Conservation (phyloP, 2,797 vertebrate species). For the Macropus fuliginosus region DNA sequence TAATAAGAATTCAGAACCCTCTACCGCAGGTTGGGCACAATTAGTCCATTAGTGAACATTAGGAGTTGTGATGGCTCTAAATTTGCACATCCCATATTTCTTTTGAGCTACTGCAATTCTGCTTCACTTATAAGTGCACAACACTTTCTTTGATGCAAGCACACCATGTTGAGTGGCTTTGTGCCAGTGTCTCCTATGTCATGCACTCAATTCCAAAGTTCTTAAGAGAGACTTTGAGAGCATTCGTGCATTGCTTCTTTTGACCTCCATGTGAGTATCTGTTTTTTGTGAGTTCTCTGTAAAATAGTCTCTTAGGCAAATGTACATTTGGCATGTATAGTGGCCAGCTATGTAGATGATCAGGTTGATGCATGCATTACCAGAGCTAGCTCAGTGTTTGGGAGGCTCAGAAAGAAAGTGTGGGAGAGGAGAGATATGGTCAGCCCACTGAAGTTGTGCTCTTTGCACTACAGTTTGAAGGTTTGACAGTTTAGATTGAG, state of each 20-base stretch:
- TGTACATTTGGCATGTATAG: background rate
- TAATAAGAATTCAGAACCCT: background rate
- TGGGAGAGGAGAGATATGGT: background rate
- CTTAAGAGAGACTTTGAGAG: background rate
- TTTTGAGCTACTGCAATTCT: background rate
- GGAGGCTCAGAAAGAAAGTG: background rate
- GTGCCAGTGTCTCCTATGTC: background rate
- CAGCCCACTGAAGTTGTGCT: background rate
- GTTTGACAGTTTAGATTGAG: background rate
- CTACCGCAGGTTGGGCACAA: background rate
- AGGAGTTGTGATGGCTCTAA: background rate
- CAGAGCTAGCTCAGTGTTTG: background rate
- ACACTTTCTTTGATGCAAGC: background rate
- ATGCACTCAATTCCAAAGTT: background rate
- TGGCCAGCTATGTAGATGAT: background rate
- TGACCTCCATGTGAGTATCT: background rate
- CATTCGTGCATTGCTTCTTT: background rate
- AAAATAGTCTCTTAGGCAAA: background rate
- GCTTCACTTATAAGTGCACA: background rate
- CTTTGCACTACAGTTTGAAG: background rate
- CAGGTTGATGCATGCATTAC: background rate
- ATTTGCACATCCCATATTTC: background rate
- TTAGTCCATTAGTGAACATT: background rate
- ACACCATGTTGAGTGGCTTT: background rate
- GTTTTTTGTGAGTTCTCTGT: background rate